Conservation (phyloP, 2,113 vertebrate species). For the Pedetes capensis region DNA sequence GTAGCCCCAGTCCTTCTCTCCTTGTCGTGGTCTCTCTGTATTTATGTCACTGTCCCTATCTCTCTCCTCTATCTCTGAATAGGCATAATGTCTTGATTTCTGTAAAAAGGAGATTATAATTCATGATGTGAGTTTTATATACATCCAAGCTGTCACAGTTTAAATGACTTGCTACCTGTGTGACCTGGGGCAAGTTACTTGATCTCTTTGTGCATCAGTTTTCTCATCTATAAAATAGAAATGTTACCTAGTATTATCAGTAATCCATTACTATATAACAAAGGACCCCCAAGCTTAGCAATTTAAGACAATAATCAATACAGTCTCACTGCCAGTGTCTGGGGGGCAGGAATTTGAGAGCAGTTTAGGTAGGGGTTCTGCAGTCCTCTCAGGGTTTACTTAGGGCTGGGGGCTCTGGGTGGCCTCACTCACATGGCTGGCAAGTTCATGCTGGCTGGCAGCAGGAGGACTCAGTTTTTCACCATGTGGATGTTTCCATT, state of each 20-base stretch:
- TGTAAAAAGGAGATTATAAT: background rate
- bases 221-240: background rate
- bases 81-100: background rate
- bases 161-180: background rate
- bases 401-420: background rate
- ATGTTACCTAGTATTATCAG: background rate
- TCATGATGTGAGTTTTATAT: background rate
- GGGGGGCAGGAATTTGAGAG: background rate
- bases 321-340: background rate
- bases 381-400: background rate
- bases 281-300: background rate
- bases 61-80: too few relatives aligned
- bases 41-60: too few relatives aligned
- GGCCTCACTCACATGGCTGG: background rate
- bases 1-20: background rate
- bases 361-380: background rate
- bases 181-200: background rate
- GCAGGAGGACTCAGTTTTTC: background rate
- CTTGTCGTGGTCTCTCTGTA: too few relatives aligned
- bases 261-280: background rate
- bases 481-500: background rate
- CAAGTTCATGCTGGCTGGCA: background rate
- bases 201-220: background rate
- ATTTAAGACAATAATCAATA: background rate
- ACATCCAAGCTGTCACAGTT: background rate